Evolutionary conservation across 2,888 invertebrate species (phyloP), one percentile per base, ranked within the genome.

Genomic region (Chrysina gloriosa): DNA sequence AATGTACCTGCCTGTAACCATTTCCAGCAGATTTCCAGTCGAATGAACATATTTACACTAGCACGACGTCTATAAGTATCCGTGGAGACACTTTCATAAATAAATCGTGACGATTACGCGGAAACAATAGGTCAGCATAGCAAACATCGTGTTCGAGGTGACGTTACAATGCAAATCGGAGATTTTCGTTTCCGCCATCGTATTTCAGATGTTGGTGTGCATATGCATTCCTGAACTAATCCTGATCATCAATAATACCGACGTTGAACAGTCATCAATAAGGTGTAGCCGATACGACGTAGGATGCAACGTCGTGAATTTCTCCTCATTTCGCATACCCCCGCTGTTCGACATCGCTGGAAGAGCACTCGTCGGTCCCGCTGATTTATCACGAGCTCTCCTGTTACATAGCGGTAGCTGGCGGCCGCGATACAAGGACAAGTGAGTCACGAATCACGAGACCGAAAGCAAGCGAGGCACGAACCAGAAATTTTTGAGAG

Each of bases 311-410:
- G 23, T 36, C 36, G 36, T 56, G 23, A 56, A 70, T 36, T 65
- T 54, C 54, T 36, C 65, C 52, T 65, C 50, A 39, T 31, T 70
- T 67, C 63, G 69, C 70, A 68, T 66, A 69, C 69, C 67, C 72
- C 67, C 67, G 71, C 64, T 64, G 56, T 50, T 67, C 11, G 23
- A 52, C 69, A 66, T 29, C 27, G 52, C 27, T 52, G 2, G 69
- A 71, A 69, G 70, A 67, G 69, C 73, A 68, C 70, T 72, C 34
- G 70, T 73, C 74, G 75, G 74, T 75, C 75, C 70, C 69, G 73
- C 75, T 77, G 77, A 76, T 76, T 76, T 76, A 77, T 76, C 73
- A 67, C 73, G 70, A 71, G 71, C 72, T 69, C 71, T 71, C 71
- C 71, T 74, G 73, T 74, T 73, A 72, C 72, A 73, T 72, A 71